Evolutionary conservation across 2,888 invertebrate species (phyloP).

Genomic region (Plemyria rubiginata): DNA sequence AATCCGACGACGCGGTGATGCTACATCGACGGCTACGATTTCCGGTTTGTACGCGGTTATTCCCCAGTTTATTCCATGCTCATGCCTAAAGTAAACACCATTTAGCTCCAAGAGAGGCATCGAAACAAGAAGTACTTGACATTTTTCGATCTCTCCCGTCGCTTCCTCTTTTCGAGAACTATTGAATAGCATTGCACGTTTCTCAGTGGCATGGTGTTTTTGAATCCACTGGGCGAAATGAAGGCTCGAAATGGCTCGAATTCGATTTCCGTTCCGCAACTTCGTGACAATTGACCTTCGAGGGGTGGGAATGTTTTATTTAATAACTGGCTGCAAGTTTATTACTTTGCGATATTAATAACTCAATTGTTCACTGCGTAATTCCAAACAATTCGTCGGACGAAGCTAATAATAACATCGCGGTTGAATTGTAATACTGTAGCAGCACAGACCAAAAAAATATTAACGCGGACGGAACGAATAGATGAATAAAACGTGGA

Average conservation of each 20-base stretch:
- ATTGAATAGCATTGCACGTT: conserved; percentile 42
- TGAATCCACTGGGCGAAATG: conserved; percentile 42
- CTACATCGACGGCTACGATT: conserved; percentile 74
- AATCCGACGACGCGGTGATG: conserved; percentile 69
- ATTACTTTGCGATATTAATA: conserved; percentile 31
- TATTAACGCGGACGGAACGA: conserved; percentile 40
- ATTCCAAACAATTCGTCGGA: conserved; percentile 6
- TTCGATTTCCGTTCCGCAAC: conserved; percentile 50
- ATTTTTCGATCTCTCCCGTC: conserved; percentile 41
- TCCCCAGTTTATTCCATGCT: conserved; percentile 62
- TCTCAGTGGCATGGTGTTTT: conserved; percentile 41
- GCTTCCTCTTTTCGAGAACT: conserved; percentile 41
- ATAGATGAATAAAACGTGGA: conserved; percentile 52
- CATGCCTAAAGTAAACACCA: conserved; percentile 49
- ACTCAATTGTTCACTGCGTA: conserved; percentile 16
- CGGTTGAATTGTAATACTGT: conserved; percentile 7
- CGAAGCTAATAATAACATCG: conserved; percentile 15
- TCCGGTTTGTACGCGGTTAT: conserved; percentile 64
- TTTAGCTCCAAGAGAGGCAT: conserved; percentile 50
- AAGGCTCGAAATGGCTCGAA: conserved; percentile 40
- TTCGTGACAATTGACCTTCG: conserved; percentile 42
- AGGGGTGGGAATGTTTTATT: conserved; percentile 43
- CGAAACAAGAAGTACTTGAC: conserved; percentile 49
- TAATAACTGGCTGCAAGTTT: conserved; percentile 46
- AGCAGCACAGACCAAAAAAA: conserved; percentile 44